These are phyloP conservation scores for Yponomeuta sedellus DNA, from an alignment of 2,888 invertebrate genomes.

Conservation along the genomic window DNA sequence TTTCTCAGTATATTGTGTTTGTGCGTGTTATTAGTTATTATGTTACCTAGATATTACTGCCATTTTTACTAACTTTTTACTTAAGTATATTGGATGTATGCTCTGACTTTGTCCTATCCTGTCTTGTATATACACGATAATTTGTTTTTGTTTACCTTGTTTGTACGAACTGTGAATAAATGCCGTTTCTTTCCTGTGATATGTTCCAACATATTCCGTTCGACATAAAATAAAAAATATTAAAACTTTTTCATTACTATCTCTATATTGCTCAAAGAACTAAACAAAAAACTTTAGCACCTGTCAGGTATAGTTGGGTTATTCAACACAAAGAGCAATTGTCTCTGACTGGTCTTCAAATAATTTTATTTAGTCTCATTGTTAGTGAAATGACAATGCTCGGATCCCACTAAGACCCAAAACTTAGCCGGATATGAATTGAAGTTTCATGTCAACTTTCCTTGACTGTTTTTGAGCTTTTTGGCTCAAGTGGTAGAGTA, in stretches of 20 bases:
- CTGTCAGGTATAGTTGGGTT: background rate
- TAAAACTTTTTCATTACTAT: background rate
- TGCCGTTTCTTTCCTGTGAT: too few species aligned
- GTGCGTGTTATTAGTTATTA: too few species aligned
- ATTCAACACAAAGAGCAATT: slow-evolving; percentile 2
- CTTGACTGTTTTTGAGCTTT: background rate
- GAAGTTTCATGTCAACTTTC: background rate
- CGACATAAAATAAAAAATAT: background rate
- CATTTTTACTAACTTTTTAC: too few species aligned
- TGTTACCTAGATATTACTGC: too few species aligned
- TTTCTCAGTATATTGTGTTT: too few species aligned
- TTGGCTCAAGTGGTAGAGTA: too few species aligned
- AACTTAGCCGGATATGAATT: background rate
- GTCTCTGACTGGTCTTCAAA: background rate
- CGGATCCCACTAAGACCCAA: background rate
- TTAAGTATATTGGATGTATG: too few species aligned
- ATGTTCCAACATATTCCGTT: too few species aligned
- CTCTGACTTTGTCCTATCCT: too few species aligned
- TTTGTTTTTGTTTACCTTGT: too few species aligned
- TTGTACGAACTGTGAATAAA: too few species aligned
- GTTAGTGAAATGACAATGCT: slow-evolving; percentile 4
- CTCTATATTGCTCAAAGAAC: background rate
- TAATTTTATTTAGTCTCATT: background rate
- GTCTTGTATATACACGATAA: too few species aligned
- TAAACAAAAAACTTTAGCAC: slow-evolving; percentile 7